phyloP scores from a whole-genome alignment of 2,797 vertebrate species.

The Lemur catta region DNA sequence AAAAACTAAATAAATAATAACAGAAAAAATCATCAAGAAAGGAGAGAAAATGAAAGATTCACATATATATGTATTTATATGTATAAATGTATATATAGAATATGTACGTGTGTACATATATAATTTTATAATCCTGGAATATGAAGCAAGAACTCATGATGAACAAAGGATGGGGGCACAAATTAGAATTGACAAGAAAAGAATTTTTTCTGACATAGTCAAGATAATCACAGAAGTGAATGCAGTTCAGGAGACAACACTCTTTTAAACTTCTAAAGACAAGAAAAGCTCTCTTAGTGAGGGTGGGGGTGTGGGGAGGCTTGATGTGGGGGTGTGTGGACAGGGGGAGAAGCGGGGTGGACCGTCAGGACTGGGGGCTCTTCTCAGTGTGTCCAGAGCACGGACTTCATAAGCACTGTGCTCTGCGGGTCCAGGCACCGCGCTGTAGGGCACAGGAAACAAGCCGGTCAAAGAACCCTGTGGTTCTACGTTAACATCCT shows the following conservation, averaged over 20 bases:
- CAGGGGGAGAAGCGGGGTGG: not conserved
- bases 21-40: not conserved
- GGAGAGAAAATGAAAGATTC: not conserved
- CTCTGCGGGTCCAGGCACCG: not conserved
- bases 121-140: not conserved
- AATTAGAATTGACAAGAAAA: not conserved
- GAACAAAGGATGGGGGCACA: not conserved
- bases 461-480: not conserved
- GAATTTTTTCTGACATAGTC: not conserved
- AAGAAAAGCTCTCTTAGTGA: not conserved
- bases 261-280: not conserved
- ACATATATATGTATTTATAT: too few species aligned
- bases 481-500: not conserved
- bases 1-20: not conserved
- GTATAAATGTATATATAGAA: not conserved
- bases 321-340: not conserved
- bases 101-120: not conserved
- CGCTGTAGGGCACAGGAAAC: rapidly evolving
- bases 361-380: not conserved
- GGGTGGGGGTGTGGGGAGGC: too few species aligned
- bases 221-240: not conserved
- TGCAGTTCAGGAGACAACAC: not conserved
- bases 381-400: not conserved
- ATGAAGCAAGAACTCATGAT: not conserved
- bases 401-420: not conserved